Conservation (phyloP, 2,888 invertebrate genomes). For the Papilio protenor region DNA sequence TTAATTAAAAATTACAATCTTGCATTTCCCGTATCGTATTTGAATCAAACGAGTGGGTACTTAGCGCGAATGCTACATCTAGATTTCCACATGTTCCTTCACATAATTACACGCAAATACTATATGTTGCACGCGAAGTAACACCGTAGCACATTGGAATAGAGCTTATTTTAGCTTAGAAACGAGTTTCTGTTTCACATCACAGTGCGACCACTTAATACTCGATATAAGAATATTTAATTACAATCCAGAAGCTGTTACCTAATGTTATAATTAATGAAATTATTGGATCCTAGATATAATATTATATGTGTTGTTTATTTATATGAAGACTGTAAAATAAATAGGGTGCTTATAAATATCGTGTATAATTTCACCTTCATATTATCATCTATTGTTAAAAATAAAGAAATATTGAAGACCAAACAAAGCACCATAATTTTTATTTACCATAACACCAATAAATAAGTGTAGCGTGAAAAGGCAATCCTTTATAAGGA, state of each 20-base stretch:
- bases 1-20: constrained; percentile 44
- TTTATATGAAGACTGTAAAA: not conserved
- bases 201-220: constrained; percentile 25
- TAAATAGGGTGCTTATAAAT: not conserved
- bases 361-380: too few relatives aligned
- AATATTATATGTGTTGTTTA: not conserved
- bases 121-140: constrained; percentile 40
- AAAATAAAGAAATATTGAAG: not conserved
- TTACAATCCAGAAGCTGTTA: constrained; percentile 24
- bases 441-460: not conserved
- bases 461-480: constrained; percentile 17
- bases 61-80: constrained; percentile 47
- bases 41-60: constrained; percentile 42
- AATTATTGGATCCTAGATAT: not conserved
- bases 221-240: constrained; percentile 27
- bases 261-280: constrained; percentile 15
- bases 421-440: not conserved
- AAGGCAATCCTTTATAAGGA: constrained; percentile 6
- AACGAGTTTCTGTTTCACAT: constrained; percentile 9
- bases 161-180: constrained; percentile 40
- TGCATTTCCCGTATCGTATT: constrained; percentile 39
- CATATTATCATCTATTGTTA: not conserved
- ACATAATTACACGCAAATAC: constrained; percentile 49
- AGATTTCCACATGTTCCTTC: constrained; percentile 52
- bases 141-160: constrained; percentile 32